Evolutionary conservation across 2,888 invertebrate species (phyloP), one percentile per base, ranked within the genome.

Genomic region (Rutpela maculata): DNA sequence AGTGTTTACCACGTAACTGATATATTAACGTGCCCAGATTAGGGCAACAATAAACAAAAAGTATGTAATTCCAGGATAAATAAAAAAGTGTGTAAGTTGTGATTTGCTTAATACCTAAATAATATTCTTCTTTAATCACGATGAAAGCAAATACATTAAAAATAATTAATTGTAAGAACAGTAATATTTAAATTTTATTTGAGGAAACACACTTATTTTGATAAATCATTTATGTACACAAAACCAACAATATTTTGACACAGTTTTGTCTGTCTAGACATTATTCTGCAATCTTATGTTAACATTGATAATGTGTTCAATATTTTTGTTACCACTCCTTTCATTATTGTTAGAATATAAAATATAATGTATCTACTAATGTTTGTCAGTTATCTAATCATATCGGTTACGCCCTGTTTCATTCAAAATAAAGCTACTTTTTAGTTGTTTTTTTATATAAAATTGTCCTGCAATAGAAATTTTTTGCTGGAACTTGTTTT

Each of bases 291-390:
- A 50, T 50, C 50, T 50, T 50, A 50, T 50, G 50, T 17, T 50
- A 50, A 50, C 7, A 50, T 6, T 17, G 50, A 50, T 50, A 50
- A 50, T 50, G 6, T 15, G 7, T 50, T 50, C 50, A 50, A 50
- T 50, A 50, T 50, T 50, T 50, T n/a, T 43, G 22, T n/a, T 50
- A 50, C 50, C 50, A 50, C 50, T 50, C 50, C 50, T n/a, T n/a
- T 50, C n/a, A 50, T 50, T 50, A 50, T 50, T 50, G 15, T 50
- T 50, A 50, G n/a, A 50, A 50, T 12, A 35, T 3, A n/a, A 43
- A 43, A n/a, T 50, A 15, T 15, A 50, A 12, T 43, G 43, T 50
- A 6, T 4, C 43, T 43, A 35, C 31, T 35, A 35, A 35, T 35
- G 9, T 35, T n/a, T 43, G 11, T 50, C n/a, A 50, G 50, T 50